These are phyloP conservation scores for Stenichneumon culpator DNA, from an alignment of 2,888 invertebrate genomes.

Conservation along the genomic window DNA sequence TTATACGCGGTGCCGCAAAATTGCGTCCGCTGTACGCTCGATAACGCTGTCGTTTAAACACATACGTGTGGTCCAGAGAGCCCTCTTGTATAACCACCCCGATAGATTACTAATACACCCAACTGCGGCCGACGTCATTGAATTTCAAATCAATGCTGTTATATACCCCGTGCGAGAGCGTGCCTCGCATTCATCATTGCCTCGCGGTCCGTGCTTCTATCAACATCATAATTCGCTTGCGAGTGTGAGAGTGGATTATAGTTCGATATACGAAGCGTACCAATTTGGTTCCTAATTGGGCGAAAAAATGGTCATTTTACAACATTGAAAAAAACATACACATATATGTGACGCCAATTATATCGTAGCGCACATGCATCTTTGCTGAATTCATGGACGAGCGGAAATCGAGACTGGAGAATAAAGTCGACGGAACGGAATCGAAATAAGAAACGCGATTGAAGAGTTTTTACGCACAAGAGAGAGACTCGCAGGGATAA, in stretches of 20 bases:
- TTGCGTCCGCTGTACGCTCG: slow-evolving; percentile 22
- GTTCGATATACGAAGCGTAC: background rate
- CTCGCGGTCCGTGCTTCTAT: slow-evolving; percentile 12
- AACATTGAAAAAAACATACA: background rate
- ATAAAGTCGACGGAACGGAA: slow-evolving; percentile 10
- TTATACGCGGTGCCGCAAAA: slow-evolving; percentile 4
- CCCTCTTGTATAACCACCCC: slow-evolving; percentile 20
- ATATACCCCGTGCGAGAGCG: slow-evolving; percentile 12
- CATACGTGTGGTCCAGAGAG: background rate
- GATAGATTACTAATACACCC: slow-evolving; percentile 28
- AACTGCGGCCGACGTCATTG: slow-evolving; percentile 52
- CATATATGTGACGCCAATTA: background rate
- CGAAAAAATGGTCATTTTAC: background rate
- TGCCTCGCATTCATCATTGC: slow-evolving; percentile 25
- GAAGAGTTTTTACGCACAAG: slow-evolving; percentile 32
- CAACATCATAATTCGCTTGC: slow-evolving; percentile 38
- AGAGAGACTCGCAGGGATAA: slow-evolving; percentile 17
- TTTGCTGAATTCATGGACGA: background rate
- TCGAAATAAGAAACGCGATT: slow-evolving; percentile 29
- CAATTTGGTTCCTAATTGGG: background rate
- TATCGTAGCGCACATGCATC: background rate
- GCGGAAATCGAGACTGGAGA: background rate
- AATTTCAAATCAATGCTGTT: slow-evolving; percentile 55
- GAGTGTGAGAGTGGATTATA: slow-evolving; percentile 19
- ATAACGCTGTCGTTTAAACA: slow-evolving; percentile 24